These are phyloP conservation scores for Listronotus bonariensis DNA, from an alignment of 1,140 invertebrate species.

Conservation along the genomic window DNA sequence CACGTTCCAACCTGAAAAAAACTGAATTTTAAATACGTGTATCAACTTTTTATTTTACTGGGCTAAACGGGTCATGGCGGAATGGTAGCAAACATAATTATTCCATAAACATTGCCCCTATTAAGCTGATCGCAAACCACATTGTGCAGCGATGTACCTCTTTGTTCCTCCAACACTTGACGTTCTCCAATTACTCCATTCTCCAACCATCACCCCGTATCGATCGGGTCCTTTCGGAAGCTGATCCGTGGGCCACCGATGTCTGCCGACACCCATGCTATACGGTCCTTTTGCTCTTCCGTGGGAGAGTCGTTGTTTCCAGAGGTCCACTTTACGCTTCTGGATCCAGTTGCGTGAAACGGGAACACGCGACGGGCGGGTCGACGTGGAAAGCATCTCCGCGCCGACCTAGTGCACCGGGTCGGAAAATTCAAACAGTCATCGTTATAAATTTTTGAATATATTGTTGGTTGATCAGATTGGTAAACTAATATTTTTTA, in stretches of 20 bases:
- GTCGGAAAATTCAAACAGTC: constrained; percentile 17
- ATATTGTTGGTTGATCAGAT: neutral
- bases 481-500: too few species aligned
- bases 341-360: constrained; percentile 16
- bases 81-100: too few species aligned
- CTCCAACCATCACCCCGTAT: constrained; percentile 35
- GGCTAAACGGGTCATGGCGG: too few species aligned
- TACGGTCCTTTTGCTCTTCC: neutral
- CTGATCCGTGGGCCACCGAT: constrained; percentile 37
- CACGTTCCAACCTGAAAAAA: too few species aligned
- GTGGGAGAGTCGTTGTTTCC: constrained; percentile 19
- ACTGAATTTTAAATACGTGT: too few species aligned
- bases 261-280: constrained; percentile 25
- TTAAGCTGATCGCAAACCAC: neutral
- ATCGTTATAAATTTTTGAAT: neutral
- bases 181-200: constrained; percentile 11
- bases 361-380: constrained; percentile 20
- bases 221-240: constrained; percentile 46
- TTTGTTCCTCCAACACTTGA: neutral
- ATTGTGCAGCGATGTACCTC: neutral
- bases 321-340: neutral
- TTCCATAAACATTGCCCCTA: neutral
- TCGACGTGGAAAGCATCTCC: constrained; percentile 15
- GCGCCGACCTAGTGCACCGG: constrained; percentile 17
- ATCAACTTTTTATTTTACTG: too few species aligned